Percentiles rank a stretch among this genome's conserved stretches.
Evolutionary conservation across 2,888 invertebrate genomes (phyloP).

Genomic region (Coenonympha arcania): DNA sequence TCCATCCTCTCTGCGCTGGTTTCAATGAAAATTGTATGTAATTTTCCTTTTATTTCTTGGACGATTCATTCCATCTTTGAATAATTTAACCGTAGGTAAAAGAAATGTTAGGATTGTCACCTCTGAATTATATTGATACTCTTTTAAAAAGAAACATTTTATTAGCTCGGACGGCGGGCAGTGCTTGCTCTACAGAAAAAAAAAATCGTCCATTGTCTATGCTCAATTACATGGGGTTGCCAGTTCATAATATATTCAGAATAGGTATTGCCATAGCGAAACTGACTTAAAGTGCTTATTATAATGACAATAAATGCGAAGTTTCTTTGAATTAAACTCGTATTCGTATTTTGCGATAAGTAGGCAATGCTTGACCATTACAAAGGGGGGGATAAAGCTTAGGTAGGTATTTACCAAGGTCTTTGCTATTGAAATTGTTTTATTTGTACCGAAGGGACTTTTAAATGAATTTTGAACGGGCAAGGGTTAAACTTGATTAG

Average conservation of each 20-base stretch:
- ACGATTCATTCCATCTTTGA: too few relatives aligned
- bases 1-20: too few relatives aligned
- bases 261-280: slow-evolving; percentile 15
- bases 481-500: slow-evolving; percentile 17
- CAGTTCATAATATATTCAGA: slow-evolving; percentile 33
- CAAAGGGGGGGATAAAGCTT: slow-evolving; percentile 3
- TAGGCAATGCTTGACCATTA: slow-evolving; percentile 25
- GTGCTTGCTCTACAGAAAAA: slow-evolving; percentile 32
- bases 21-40: too few relatives aligned
- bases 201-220: slow-evolving; percentile 46
- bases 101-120: too few relatives aligned
- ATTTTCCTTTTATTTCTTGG: too few relatives aligned
- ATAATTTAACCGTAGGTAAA: too few relatives aligned
- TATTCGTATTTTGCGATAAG: slow-evolving; percentile 4
- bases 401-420: slow-evolving; percentile 14
- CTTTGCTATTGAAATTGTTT: slow-evolving; percentile 23
- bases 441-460: slow-evolving; percentile 20
- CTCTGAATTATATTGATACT: slow-evolving; percentile 19
- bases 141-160: slow-evolving; percentile 28
- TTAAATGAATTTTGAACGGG: slow-evolving; percentile 19
- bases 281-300: slow-evolving; percentile 18
- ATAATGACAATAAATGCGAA: slow-evolving; percentile 19
- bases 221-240: slow-evolving; percentile 40
- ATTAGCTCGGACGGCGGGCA: slow-evolving; percentile 35
- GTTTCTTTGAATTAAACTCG: slow-evolving; percentile 7